Evolutionary conservation across 2,113 vertebrate species (phyloP).

Genomic region (Leucoraja erinaceus): DNA sequence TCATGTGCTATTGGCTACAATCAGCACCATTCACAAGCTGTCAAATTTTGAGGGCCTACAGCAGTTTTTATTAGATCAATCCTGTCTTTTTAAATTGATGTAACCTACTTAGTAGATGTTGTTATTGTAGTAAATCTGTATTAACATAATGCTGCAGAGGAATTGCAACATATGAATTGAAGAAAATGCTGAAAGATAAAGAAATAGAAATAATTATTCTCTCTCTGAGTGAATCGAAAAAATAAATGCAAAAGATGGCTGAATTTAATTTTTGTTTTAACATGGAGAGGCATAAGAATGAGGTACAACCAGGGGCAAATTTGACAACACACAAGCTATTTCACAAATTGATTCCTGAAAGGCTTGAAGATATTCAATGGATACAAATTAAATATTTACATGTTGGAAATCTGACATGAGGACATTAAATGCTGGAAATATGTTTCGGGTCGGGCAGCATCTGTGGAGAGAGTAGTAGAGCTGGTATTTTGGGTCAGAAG

Average conservation of each 20-base stretch:
- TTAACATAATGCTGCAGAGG: neutral
- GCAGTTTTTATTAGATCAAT: neutral
- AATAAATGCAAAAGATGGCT: neutral
- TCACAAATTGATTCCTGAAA: neutral
- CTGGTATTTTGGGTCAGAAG: no score
- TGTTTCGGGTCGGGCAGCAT: no score
- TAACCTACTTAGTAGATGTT: neutral
- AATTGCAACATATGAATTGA: neutral
- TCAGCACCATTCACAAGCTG: neutral
- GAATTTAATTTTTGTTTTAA: neutral
- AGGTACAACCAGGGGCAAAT: neutral
- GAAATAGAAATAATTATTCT: neutral
- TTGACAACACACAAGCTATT: neutral
- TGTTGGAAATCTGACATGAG: no score
- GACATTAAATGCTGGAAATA: no score
- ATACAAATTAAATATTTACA: no score
- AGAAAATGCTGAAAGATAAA: neutral
- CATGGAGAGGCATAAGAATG: neutral
- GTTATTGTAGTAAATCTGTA: neutral
- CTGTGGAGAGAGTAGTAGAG: no score
- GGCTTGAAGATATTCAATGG: neutral
- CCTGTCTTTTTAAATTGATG: neutral
- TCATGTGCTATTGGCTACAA: neutral
- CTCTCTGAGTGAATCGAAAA: neutral
- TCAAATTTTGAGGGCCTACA: neutral